Evolutionary conservation across 2,797 vertebrate genomes (phyloP).

Genomic region (Rhynchonycteris naso): DNA sequence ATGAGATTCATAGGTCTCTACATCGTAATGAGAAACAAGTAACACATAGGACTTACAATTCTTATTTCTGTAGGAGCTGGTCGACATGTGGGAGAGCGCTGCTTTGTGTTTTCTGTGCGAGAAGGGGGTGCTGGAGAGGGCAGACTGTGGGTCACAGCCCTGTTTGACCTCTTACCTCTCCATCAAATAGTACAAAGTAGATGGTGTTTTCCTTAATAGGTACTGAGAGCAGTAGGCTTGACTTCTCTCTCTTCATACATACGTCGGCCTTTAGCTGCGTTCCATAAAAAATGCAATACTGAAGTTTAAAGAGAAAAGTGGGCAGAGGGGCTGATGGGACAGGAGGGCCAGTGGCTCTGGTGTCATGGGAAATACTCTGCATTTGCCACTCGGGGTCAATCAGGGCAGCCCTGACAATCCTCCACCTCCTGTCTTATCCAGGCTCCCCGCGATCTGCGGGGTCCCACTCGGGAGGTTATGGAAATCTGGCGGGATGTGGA

Average conservation of each 20-base stretch:
- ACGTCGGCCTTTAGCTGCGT: rapidly evolving
- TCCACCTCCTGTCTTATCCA: neutral
- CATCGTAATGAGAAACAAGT: rapidly evolving
- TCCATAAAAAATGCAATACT: neutral
- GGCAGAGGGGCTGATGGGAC: too few species aligned
- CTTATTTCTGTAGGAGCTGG: too few species aligned
- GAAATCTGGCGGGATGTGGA: neutral
- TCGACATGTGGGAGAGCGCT: rapidly evolving
- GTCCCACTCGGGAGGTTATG: neutral
- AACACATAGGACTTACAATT: rapidly evolving
- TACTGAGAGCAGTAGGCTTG: neutral
- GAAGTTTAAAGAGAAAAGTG: neutral
- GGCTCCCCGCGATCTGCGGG: neutral
- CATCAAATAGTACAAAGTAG: neutral
- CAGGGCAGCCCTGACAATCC: rapidly evolving
- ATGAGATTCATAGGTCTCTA: rapidly evolving
- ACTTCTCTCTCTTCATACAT: neutral
- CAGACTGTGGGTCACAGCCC: neutral
- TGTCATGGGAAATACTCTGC: rapidly evolving
- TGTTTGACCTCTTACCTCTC: neutral
- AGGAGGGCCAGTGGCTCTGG: neutral
- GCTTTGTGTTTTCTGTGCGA: neutral
- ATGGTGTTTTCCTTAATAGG: neutral
- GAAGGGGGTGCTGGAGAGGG: neutral
- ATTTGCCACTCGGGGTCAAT: neutral